Percentiles rank a stretch among this genome's conserved stretches.
Evolutionary conservation across 2,113 vertebrate species (phyloP).

Genomic region (Oceanodroma tethys): DNA sequence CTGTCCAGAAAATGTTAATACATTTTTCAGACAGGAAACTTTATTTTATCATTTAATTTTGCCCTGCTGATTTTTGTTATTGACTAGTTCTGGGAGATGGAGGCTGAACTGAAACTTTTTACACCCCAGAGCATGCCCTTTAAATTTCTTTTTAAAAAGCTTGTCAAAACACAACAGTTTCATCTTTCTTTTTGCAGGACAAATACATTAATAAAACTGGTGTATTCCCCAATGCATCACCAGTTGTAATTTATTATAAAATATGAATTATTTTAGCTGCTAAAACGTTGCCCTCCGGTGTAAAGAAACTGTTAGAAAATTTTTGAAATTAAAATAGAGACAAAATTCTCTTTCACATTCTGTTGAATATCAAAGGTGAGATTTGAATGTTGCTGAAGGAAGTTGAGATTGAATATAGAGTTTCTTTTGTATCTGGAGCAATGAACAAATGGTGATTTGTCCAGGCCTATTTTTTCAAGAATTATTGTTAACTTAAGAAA

Average conservation of each 20-base stretch:
- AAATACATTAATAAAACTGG: neutral
- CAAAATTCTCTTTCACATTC: neutral
- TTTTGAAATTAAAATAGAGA: neutral
- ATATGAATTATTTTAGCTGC: neutral
- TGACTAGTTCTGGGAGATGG: slow-evolving; percentile 43
- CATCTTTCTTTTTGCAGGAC: neutral
- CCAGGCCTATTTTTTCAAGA: neutral
- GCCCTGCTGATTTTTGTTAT: slow-evolving; percentile 60
- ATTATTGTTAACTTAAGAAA: neutral
- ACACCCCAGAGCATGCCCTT: neutral
- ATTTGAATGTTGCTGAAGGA: neutral
- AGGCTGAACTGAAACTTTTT: slow-evolving; percentile 39
- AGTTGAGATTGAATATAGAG: neutral
- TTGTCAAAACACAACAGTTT: neutral
- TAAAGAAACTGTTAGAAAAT: neutral
- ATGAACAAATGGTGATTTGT: neutral
- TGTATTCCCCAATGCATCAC: neutral
- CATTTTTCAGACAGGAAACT: slow-evolving; percentile 32
- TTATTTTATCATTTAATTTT: slow-evolving; percentile 68
- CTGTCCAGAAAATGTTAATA: slow-evolving; percentile 67
- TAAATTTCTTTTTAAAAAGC: slow-evolving; percentile 3
- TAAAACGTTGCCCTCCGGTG: neutral
- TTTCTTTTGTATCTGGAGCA: slow-evolving; percentile 24
- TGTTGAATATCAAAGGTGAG: neutral
- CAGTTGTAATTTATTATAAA: neutral